These are phyloP conservation scores for Drosophila nigrodunni DNA, from an alignment of 1,140 invertebrate genomes.

Conservation along the genomic window DNA sequence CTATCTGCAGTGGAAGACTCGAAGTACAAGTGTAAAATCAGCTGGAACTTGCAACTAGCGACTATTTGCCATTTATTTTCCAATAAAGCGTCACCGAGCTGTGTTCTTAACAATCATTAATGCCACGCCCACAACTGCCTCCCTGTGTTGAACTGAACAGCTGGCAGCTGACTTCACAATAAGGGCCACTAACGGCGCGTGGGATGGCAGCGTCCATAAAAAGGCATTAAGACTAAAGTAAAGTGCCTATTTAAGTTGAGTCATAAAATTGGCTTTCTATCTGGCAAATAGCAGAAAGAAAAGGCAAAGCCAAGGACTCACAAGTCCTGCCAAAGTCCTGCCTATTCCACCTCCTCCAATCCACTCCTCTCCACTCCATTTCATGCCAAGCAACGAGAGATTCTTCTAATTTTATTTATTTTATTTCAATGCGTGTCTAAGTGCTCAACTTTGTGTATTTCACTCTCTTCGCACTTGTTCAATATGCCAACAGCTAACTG, in stretches of 20 bases:
- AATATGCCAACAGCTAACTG: conserved; percentile 49
- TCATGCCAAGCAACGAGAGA: background rate
- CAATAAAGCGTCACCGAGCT: conserved; percentile 69
- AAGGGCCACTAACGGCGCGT: conserved; percentile 38
- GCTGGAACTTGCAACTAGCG: conserved; percentile 51
- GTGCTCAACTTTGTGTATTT: conserved; percentile 61
- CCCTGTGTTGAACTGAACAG: conserved; percentile 13
- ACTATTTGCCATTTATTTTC: conserved; percentile 80
- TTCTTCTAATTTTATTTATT: conserved; percentile 79
- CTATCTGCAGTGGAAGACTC: background rate
- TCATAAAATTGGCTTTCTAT: conserved; percentile 84
- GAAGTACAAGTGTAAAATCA: conserved; percentile 72
- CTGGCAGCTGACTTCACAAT: conserved; percentile 19
- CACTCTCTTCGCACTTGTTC: background rate
- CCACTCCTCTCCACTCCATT: no score
- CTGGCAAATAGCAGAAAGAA: conserved; percentile 50
- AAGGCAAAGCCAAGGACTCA: conserved; percentile 19
- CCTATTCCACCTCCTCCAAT: no score
- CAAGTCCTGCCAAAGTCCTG: conserved; percentile 5
- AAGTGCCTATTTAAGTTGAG: conserved; percentile 83
- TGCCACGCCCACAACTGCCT: background rate
- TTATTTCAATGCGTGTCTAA: conserved; percentile 79
- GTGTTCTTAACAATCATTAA: conserved; percentile 68
- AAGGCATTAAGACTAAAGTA: conserved; percentile 80
- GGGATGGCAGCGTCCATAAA: conserved; percentile 58